A percentile compares a stretch with the other conserved stretches of the same genome.
Conservation (phyloP, 1,140 invertebrate genomes). For the Kradibia gibbosae region DNA sequence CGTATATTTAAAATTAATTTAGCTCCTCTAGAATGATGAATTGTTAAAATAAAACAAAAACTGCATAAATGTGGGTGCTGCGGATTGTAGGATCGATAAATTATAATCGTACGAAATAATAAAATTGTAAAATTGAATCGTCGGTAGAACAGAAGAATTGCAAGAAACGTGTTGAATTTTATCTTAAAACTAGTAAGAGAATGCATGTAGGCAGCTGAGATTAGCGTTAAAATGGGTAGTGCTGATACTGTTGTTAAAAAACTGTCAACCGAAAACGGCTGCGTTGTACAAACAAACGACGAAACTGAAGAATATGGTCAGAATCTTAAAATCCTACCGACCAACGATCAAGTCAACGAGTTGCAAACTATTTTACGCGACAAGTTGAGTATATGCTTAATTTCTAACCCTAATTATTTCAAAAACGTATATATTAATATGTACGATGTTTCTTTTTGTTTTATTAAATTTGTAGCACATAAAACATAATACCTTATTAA, state of each 20-base stretch:
- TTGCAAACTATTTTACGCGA: constrained; percentile 96
- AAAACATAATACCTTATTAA: constrained; percentile 43
- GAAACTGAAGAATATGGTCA: constrained; percentile 79
- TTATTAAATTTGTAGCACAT: not conserved
- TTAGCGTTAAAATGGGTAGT: constrained; percentile 62
- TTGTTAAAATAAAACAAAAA: too few species aligned
- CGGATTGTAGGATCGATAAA: not conserved
- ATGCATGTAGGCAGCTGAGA: not conserved
- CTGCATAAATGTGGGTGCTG: too few species aligned
- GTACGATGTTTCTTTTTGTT: not conserved
- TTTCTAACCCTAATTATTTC: constrained; percentile 12
- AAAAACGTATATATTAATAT: too few species aligned
- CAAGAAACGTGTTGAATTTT: not conserved
- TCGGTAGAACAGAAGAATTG: not conserved
- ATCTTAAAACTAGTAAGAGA: not conserved
- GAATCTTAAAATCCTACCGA: constrained; percentile 85
- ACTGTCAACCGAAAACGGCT: constrained; percentile 55
- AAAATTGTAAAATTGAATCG: too few species aligned
- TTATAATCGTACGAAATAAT: not conserved
- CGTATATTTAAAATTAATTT: too few species aligned
- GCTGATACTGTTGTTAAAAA: constrained; percentile 62
- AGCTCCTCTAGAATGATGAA: too few species aligned
- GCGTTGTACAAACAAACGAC: constrained; percentile 41
- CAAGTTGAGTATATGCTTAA: constrained; percentile 77
- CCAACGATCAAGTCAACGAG: constrained; percentile 92